These are phyloP conservation scores for Drosophila macrothrix DNA, from an alignment of 2,888 invertebrate species.

Conservation along the genomic window DNA sequence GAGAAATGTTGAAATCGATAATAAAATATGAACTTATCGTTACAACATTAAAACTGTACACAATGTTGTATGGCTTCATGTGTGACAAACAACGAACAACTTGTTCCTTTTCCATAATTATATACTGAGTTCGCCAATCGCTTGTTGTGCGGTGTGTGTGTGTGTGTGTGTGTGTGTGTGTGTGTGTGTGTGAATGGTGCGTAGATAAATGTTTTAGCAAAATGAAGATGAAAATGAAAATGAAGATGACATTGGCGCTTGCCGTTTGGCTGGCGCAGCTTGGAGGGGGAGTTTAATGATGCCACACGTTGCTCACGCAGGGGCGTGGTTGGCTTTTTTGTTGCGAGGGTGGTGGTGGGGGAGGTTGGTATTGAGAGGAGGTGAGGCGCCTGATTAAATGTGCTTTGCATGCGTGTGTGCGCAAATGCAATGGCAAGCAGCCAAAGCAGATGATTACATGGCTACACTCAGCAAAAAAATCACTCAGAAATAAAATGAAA, in stretches of 20 bases:
- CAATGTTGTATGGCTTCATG: neutral
- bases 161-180: neutral
- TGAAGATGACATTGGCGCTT: slow-evolving; percentile 37
- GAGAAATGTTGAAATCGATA: neutral
- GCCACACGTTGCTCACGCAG: slow-evolving; percentile 34
- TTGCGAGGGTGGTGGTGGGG: neutral
- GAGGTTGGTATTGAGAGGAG: neutral
- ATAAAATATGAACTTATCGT: neutral
- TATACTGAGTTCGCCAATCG: neutral
- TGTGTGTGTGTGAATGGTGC: slow-evolving; percentile 38
- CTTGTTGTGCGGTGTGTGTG: neutral
- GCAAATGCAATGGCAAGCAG: slow-evolving; percentile 65
- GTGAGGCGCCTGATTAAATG: slow-evolving; percentile 70
- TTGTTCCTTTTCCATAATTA: neutral
- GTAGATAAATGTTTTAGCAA: slow-evolving; percentile 75
- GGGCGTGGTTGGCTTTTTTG: neutral
- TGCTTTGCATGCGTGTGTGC: slow-evolving; percentile 52
- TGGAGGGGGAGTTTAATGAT: slow-evolving; percentile 60
- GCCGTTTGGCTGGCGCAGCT: neutral
- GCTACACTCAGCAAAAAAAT: slow-evolving; percentile 2
- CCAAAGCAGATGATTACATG: slow-evolving; percentile 56
- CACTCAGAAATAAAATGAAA: too few species aligned
- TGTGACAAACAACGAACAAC: neutral
- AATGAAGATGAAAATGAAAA: slow-evolving; percentile 59
- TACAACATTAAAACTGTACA: neutral